Conservation (phyloP, 2,888 invertebrate species). For the Caenorhabditis doughertyi region DNA sequence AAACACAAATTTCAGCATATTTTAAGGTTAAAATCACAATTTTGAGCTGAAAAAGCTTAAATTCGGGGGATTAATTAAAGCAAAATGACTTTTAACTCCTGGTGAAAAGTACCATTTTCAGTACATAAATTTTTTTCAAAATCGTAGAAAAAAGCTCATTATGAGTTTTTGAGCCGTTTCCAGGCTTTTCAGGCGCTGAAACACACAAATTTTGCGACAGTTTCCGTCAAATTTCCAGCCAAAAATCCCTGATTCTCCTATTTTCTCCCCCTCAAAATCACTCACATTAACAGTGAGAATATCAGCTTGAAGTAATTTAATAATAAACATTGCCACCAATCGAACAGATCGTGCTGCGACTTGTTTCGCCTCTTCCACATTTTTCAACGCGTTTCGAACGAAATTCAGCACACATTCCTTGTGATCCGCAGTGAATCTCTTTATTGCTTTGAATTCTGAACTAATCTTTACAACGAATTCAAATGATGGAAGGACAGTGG, state of each 20-base stretch:
- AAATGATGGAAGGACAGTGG: not conserved
- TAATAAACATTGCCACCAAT: slow-evolving; percentile 1
- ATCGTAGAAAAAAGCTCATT: no score
- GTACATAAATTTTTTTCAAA: no score
- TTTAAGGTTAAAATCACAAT: no score
- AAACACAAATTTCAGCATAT: no score
- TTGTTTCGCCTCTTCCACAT: not conserved
- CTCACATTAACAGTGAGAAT: slow-evolving; percentile 10
- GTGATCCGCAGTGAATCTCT: not conserved
- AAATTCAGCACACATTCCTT: not conserved
- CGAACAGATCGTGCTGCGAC: slow-evolving; percentile 4
- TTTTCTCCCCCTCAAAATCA: not conserved
- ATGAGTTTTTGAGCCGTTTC: no score
- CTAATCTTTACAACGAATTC: not conserved
- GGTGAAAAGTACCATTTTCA: no score
- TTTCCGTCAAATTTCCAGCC: not conserved
- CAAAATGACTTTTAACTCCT: no score
- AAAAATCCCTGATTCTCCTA: no score
- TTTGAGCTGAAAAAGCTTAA: no score
- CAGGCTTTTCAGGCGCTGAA: no score
- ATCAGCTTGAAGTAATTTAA: slow-evolving; percentile 2
- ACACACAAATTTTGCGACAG: no score
- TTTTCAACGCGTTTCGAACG: not conserved
- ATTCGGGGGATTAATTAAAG: no score
- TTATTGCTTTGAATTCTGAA: not conserved